A percentile compares a stretch with the other conserved stretches of the same genome.
Evolutionary conservation across 2,888 invertebrate genomes (phyloP).

Genomic region (Cheilosia grossa): DNA sequence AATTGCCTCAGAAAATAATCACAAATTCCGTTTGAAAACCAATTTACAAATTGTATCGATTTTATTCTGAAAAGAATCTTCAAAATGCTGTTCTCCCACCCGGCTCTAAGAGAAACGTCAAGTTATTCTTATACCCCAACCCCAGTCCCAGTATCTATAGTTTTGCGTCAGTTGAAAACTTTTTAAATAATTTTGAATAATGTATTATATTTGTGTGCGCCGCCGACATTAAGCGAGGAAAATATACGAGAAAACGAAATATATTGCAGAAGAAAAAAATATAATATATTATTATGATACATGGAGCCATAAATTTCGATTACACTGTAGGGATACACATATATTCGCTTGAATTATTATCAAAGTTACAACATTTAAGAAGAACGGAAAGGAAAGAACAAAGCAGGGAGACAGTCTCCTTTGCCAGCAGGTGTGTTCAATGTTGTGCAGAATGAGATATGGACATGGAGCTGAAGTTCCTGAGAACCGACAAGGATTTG

Average conservation of each 20-base stretch:
- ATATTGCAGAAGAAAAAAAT: constrained; percentile 32
- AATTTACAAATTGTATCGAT: neutral
- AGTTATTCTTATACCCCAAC: constrained; percentile 21
- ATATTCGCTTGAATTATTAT: constrained; percentile 67
- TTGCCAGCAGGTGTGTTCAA: constrained; percentile 65
- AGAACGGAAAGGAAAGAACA: constrained; percentile 47
- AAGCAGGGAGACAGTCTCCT: constrained; percentile 39
- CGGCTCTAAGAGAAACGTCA: constrained; percentile 26
- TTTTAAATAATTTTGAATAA: constrained; percentile 72
- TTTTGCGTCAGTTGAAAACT: constrained; percentile 56
- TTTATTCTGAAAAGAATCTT: neutral
- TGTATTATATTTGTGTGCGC: constrained; percentile 58
- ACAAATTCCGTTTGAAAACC: too few species aligned
- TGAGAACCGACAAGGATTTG: constrained; percentile 21
- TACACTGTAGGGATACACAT: constrained; percentile 63
- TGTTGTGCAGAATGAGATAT: constrained; percentile 43
- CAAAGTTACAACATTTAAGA: constrained; percentile 74
- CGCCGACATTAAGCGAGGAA: constrained; percentile 47
- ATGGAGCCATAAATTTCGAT: constrained; percentile 73
- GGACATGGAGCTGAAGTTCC: constrained; percentile 9
- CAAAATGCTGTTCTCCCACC: neutral
- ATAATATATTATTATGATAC: constrained; percentile 71
- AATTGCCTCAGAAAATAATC: too few species aligned
- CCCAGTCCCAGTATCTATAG: constrained; percentile 24
- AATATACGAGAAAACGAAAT: constrained; percentile 34